Conservation (phyloP, 2,888 invertebrate species). For the Phasia obesa region DNA sequence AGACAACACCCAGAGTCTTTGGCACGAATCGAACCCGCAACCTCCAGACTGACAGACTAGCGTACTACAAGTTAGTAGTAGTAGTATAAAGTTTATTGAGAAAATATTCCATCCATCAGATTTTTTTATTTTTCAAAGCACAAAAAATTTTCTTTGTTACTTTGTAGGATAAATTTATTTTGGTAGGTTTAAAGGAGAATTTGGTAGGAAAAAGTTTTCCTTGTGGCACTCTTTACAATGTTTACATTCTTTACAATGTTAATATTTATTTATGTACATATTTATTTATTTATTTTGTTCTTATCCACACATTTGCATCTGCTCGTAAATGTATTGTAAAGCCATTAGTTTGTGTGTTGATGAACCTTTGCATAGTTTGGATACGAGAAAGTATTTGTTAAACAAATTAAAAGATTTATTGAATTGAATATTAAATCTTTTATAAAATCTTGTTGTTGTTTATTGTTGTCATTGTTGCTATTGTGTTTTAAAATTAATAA, state of each 20-base stretch:
- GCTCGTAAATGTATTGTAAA: not conserved
- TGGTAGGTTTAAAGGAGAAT: no score
- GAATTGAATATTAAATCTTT: constrained; percentile 60
- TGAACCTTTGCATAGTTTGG: constrained; percentile 14
- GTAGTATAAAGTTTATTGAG: no score
- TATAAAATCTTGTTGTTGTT: constrained; percentile 35
- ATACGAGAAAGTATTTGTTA: constrained; percentile 61
- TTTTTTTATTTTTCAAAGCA: not conserved
- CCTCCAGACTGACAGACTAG: no score
- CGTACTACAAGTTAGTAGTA: no score
- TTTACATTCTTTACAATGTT: constrained; percentile 1
- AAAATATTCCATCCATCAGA: not conserved
- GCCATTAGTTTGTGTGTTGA: not conserved
- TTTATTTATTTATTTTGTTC: no score
- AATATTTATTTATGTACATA: constrained; percentile 13
- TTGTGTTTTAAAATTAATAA: constrained; percentile 43
- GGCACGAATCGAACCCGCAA: no score
- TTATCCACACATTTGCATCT: constrained; percentile 16
- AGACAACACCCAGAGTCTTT: no score
- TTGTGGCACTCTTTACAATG: not conserved
- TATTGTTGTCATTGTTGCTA: constrained; percentile 9
- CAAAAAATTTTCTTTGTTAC: constrained; percentile 4
- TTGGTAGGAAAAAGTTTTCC: no score
- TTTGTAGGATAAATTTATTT: not conserved
- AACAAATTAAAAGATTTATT: constrained; percentile 67